Evolutionary conservation across 2,888 invertebrate species (phyloP).

Genomic region (Drosophila nr. fundita): DNA sequence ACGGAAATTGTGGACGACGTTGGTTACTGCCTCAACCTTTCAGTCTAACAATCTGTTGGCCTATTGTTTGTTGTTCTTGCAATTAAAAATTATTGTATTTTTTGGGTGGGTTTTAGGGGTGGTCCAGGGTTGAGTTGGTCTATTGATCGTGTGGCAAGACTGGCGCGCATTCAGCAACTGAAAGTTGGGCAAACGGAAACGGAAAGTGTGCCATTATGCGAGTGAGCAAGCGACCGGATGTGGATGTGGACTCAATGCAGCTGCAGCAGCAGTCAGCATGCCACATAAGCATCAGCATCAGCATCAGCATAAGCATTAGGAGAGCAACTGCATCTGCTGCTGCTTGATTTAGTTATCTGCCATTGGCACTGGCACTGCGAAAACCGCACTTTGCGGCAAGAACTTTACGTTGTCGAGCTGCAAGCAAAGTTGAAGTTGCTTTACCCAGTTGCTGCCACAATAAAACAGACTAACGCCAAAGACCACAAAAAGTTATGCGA

Average conservation of each 20-base stretch:
- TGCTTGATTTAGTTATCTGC: constrained; percentile 69
- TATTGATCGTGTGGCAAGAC: constrained; percentile 58
- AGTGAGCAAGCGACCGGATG: constrained; percentile 35
- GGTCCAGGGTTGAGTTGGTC: background rate
- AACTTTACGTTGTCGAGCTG: constrained; percentile 54
- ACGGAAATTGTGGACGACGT: constrained; percentile 62
- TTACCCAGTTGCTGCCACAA: constrained; percentile 35
- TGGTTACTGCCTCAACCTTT: constrained; percentile 8
- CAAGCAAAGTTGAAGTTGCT: constrained; percentile 52
- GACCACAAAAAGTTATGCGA: constrained; percentile 63
- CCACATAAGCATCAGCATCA: background rate
- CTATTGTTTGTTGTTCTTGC: constrained; percentile 62
- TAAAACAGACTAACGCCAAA: constrained; percentile 44
- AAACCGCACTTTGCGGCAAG: constrained; percentile 55
- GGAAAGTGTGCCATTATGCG: constrained; percentile 78
- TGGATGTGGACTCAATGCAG: constrained; percentile 46
- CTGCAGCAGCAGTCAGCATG: constrained; percentile 17
- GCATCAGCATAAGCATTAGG: background rate
- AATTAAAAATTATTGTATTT: constrained; percentile 74
- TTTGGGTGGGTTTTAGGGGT: background rate
- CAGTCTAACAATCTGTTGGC: constrained; percentile 58
- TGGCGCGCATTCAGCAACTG: constrained; percentile 1
- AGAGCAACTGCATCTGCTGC: constrained; percentile 12
- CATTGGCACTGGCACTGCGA: constrained; percentile 35
- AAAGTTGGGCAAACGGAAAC: constrained; percentile 68